These are phyloP conservation scores for Xerus inauris DNA, from an alignment of 2,113 vertebrate species.

Conservation along the genomic window DNA sequence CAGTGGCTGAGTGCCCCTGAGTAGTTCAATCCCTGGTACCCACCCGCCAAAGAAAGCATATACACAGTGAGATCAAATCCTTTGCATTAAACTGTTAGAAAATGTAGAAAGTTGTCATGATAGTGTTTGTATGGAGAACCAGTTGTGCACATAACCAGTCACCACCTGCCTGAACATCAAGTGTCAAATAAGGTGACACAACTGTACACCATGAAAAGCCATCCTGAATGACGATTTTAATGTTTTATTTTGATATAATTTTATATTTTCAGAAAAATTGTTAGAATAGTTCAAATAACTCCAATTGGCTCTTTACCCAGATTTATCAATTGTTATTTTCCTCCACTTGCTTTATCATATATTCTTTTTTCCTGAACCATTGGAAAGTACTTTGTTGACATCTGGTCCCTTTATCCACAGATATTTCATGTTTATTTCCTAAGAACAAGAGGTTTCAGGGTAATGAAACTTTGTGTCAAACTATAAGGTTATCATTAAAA, in stretches of 20 bases:
- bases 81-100: not conserved
- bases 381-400: not conserved
- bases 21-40: too few species aligned
- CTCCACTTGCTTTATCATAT: not conserved
- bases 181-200: not conserved
- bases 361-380: not conserved
- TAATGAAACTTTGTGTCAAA: not conserved
- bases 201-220: not conserved
- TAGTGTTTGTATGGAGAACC: not conserved
- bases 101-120: not conserved
- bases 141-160: not conserved
- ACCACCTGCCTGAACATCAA: not conserved
- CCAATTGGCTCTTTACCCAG: not conserved
- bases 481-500: conserved; percentile 47
- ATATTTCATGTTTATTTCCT: conserved; percentile 39
- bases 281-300: not conserved
- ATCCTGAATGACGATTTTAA: not conserved
- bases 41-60: too few species aligned
- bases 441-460: not conserved
- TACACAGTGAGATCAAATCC: not conserved
- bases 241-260: not conserved
- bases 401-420: not conserved
- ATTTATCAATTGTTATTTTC: not conserved
- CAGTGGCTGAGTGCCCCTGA: too few species aligned
- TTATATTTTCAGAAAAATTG: not conserved